Evolutionary conservation across 2,113 vertebrate species (phyloP).

Genomic region (Ochotona princeps): DNA sequence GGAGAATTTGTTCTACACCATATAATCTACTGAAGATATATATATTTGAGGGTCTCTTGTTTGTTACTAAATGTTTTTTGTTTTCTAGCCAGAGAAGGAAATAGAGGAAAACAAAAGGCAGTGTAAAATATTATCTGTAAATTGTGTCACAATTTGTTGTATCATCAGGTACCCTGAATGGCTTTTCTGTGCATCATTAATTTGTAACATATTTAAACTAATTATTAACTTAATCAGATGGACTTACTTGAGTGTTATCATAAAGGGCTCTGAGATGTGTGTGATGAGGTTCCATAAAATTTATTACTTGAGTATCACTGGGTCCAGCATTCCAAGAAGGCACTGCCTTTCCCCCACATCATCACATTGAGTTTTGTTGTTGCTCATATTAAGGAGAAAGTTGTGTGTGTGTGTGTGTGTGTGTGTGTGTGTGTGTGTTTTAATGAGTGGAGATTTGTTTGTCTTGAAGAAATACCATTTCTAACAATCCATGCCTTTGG

Average conservation of each 20-base stretch:
- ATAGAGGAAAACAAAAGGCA: constrained; percentile 52
- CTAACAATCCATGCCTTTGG: neutral
- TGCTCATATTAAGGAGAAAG: neutral
- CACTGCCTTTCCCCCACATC: constrained; percentile 14
- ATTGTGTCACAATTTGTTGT: constrained; percentile 53
- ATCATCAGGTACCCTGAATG: constrained; percentile 63
- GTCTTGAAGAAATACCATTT: constrained; percentile 41
- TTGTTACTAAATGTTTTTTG: constrained; percentile 41
- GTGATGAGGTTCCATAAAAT: constrained; percentile 67
- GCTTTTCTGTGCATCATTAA: constrained; percentile 61
- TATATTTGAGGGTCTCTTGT: constrained; percentile 3
- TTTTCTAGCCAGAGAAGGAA: constrained; percentile 51
- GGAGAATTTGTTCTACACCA: neutral
- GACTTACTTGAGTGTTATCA: constrained; percentile 63
- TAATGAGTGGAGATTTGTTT: constrained; percentile 32
- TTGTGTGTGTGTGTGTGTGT: neutral
- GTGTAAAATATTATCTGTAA: constrained; percentile 64
- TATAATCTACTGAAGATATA: neutral
- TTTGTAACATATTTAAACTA: constrained; percentile 71
- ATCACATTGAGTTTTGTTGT: neutral
- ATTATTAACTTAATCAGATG: constrained; percentile 76
- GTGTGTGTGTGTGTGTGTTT: neutral
- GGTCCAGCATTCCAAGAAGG: constrained; percentile 29
- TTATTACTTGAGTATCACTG: constrained; percentile 66
- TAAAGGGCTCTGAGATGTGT: constrained; percentile 55